Conservation (phyloP, 1,140 invertebrate species). For the Manduca sexta region DNA sequence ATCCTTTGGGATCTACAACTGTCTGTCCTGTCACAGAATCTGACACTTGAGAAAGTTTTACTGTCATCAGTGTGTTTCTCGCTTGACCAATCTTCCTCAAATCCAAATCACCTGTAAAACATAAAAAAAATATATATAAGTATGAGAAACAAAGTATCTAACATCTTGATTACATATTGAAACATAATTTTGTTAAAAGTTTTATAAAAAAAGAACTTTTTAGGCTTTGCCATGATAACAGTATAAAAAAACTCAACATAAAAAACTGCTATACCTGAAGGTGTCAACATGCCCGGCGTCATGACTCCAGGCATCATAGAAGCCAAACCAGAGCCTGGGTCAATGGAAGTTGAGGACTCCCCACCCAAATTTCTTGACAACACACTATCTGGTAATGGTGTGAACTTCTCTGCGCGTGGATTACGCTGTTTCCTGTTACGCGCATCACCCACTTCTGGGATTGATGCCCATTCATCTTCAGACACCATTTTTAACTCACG, state of each 20-base stretch:
- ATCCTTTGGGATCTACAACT: conserved; percentile 99
- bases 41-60: conserved; percentile 97
- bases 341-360: conserved; percentile 86
- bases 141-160: too few relatives aligned
- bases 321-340: conserved; percentile 88
- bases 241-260: too few relatives aligned
- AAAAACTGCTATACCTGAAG: conserved; percentile 59
- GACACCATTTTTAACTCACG: conserved; percentile 89
- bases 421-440: conserved; percentile 97
- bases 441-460: conserved; percentile 99
- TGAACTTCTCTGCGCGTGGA: conserved; percentile 96
- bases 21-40: conserved; percentile 99
- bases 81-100: conserved; percentile 99
- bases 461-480: conserved; percentile 96
- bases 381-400: conserved; percentile 97
- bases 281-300: conserved; percentile 85
- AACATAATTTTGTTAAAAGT: too few relatives aligned
- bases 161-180: too few relatives aligned
- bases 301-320: conserved; percentile 88
- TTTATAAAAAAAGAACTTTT: too few relatives aligned
- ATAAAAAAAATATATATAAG: too few relatives aligned
- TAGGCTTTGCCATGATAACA: too few relatives aligned
- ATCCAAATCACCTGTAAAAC: conserved; percentile 93
- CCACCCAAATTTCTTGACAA: conserved; percentile 92
- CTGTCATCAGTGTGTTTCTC: conserved; percentile 99